Conservation (phyloP, 2,797 vertebrate species). For the Manis crassicaudata region DNA sequence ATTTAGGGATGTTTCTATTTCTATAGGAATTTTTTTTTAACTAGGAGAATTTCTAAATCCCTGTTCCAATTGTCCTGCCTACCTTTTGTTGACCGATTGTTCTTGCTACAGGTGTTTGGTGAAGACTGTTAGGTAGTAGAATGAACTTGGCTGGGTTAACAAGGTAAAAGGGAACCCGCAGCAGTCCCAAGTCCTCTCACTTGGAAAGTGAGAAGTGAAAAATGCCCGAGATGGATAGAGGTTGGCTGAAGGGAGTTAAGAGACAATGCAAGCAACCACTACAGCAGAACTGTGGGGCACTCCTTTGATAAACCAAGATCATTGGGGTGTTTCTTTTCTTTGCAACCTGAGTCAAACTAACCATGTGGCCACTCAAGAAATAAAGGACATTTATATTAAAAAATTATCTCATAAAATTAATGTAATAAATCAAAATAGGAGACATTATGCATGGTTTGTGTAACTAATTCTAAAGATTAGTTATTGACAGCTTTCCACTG, state of each 20-base stretch:
- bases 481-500: not conserved
- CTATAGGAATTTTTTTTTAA: not conserved
- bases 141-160: not conserved
- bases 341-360: not conserved
- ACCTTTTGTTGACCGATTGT: not conserved
- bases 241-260: not conserved
- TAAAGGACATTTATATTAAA: not conserved
- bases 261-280: not conserved
- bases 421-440: not conserved
- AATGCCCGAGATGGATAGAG: not conserved
- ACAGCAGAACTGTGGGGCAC: not conserved
- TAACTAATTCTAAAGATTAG: not conserved
- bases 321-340: not conserved
- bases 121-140: not conserved
- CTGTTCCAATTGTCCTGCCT: not conserved
- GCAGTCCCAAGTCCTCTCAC: not conserved
- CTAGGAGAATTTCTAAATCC: not conserved
- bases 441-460: not conserved
- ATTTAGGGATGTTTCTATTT: not conserved
- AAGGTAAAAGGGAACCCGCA: not conserved
- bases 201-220: not conserved
- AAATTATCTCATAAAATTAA: conserved; percentile 1
- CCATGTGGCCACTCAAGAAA: not conserved
- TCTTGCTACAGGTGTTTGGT: not conserved
- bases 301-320: not conserved